A percentile compares a stretch with the other conserved stretches of the same genome.
These are phyloP conservation scores for Balaeniceps rex DNA, from an alignment of 2,113 vertebrate genomes.

Conservation along the genomic window DNA sequence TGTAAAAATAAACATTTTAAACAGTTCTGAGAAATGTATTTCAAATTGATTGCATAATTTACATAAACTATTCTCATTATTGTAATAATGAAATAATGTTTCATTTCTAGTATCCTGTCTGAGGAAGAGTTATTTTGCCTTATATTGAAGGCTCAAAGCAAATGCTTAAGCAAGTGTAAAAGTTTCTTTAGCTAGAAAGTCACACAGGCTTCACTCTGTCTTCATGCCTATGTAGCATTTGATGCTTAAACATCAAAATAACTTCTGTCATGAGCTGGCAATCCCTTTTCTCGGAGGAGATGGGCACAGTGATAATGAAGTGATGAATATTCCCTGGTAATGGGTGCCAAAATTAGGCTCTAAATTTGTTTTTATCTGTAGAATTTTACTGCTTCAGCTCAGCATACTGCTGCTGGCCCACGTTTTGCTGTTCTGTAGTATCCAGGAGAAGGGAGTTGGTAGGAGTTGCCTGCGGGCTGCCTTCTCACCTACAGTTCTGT, in stretches of 20 bases:
- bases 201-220: neutral
- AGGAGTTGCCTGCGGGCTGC: neutral
- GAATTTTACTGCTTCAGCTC: neutral
- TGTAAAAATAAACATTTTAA: neutral
- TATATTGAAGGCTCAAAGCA: neutral
- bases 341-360: neutral
- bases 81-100: neutral
- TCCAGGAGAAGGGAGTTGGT: neutral
- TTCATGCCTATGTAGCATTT: neutral
- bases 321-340: neutral
- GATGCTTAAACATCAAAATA: neutral
- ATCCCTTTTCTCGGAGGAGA: neutral
- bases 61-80: neutral
- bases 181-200: neutral
- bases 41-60: neutral
- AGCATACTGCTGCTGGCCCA: neutral
- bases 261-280: neutral
- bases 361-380: neutral
- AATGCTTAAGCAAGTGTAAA: neutral
- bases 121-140: neutral
- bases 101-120: neutral
- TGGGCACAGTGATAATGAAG: fast-evolving
- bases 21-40: neutral
- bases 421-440: neutral
- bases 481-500: fast-evolving